Evolutionary conservation across 37 sponge, comb jelly and placozoan genomes (phyloP), one percentile per base, ranked within the genome.

Genomic region (Aplysina aerophoba): DNA sequence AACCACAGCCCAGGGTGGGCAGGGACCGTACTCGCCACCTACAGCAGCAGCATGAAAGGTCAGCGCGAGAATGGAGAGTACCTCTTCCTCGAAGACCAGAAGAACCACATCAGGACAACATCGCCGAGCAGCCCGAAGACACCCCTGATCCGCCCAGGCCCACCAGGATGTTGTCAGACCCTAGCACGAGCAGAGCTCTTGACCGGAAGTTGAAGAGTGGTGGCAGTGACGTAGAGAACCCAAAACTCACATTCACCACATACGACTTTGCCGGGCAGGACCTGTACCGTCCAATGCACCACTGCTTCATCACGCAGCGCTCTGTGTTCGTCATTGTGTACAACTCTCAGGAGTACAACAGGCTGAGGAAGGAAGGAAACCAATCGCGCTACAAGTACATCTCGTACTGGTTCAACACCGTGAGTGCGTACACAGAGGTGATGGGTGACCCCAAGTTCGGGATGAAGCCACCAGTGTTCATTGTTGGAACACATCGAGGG

Each of bases 251-350:
- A 15, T 79, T 86, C 55, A 86, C 80, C 41, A 58, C 84, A 15
- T 83, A 84, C 15, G 88, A 92, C 66, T 92, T 92, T 85, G 92
- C 92, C 19, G 92, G 92, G 4, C 92, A 92, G 63, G 85, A 88
- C 20, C 64, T 71, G 40, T 92, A 92, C 55, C 81, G 85, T 11
- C 85, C 92, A 59, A 92, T 92, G 92, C 92, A 92, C 41, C 92
- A 87, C 37, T 92, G 92, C 83, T 92, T 92, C 67, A 88, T 92
- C 59, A 81, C 85, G 27, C 85, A 84, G 21, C 81, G 86, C 36
- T 71, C 92, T 27, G 53, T 92, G 39, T 92, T 87, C 71, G 4
- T 88, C 6, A 73, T 88, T n/a, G 88, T 88, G 1, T 88, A 80
- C 79, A 88, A 92, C 66, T 20, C 75, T 4, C 62, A 53, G 19